Evolutionary conservation across 2,797 vertebrate genomes (phyloP).

Genomic region (Halcyon smyrnensis): DNA sequence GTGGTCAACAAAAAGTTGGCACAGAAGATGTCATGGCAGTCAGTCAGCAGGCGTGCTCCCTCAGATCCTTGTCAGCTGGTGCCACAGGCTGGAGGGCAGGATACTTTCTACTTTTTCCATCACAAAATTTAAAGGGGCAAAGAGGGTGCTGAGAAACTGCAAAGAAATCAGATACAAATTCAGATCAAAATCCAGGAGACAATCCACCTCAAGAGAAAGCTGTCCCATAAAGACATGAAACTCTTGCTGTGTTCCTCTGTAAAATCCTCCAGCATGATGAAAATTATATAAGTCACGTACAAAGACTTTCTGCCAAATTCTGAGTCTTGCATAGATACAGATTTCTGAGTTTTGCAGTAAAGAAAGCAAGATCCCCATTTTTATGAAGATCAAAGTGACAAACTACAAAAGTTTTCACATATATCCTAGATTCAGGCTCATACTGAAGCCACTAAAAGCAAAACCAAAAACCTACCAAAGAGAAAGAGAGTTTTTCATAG

Average conservation of each 20-base stretch:
- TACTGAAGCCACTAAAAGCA: not conserved
- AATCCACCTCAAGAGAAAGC: not conserved
- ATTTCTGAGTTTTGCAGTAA: not conserved
- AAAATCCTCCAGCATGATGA: not conserved
- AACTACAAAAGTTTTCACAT: not conserved
- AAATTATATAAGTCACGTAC: fast-evolving
- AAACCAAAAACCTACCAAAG: not conserved
- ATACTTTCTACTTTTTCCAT: constrained; percentile 99
- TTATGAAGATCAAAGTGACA: not conserved
- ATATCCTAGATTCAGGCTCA: not conserved
- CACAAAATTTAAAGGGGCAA: constrained; percentile 97
- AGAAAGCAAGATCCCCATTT: not conserved
- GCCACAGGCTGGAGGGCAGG: constrained; percentile 97
- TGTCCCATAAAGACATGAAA: not conserved
- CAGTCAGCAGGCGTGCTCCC: constrained; percentile 42
- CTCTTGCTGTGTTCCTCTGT: not conserved
- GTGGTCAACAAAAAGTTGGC: constrained; percentile 83
- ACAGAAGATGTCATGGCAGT: constrained; percentile 78
- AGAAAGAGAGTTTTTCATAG: not conserved
- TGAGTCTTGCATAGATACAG: not conserved
- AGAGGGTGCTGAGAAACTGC: constrained; percentile 98
- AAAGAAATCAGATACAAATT: constrained; percentile 61
- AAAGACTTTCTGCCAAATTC: not conserved
- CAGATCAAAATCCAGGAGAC: constrained; percentile 29
- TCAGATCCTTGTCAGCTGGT: constrained; percentile 97